phyloP scores from a whole-genome alignment of 2,888 invertebrate species.

The Oligia fasciuncula region DNA sequence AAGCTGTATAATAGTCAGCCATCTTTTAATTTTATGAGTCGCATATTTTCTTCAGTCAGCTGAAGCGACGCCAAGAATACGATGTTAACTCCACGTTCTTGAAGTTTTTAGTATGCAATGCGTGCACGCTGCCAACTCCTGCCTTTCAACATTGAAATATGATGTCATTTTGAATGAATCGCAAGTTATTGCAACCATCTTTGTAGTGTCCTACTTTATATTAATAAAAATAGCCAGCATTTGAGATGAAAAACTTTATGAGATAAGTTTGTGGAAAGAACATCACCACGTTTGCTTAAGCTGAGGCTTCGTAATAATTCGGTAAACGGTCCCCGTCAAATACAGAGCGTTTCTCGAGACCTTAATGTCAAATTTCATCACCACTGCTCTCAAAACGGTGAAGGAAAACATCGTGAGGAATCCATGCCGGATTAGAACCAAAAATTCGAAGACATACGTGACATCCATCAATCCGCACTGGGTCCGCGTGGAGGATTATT shows the following conservation, averaged over 20 bases:
- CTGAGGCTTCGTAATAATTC: too few species aligned
- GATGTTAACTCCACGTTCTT: constrained; percentile 15
- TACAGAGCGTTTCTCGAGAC: too few species aligned
- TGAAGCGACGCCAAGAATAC: constrained; percentile 40
- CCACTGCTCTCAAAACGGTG: too few species aligned
- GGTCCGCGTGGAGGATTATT: too few species aligned
- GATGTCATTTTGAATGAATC: constrained; percentile 38
- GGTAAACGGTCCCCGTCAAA: too few species aligned
- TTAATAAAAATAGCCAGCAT: neutral
- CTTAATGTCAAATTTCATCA: neutral
- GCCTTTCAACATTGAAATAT: constrained; percentile 53
- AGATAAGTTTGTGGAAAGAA: neutral
- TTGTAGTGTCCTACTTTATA: constrained; percentile 10
- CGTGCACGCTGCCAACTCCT: constrained; percentile 41
- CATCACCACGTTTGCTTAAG: neutral
- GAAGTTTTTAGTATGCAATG: constrained; percentile 49
- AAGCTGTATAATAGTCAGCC: neutral
- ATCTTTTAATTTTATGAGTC: constrained; percentile 32
- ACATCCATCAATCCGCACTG: too few species aligned
- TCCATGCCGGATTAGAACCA: too few species aligned
- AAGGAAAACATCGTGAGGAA: too few species aligned
- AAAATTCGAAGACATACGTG: too few species aligned
- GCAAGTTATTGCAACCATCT: constrained; percentile 5
- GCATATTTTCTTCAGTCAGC: constrained; percentile 28
- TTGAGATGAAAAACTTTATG: neutral